phyloP scores from a whole-genome alignment of 2,888 invertebrate species.

The Allygus modestus region DNA sequence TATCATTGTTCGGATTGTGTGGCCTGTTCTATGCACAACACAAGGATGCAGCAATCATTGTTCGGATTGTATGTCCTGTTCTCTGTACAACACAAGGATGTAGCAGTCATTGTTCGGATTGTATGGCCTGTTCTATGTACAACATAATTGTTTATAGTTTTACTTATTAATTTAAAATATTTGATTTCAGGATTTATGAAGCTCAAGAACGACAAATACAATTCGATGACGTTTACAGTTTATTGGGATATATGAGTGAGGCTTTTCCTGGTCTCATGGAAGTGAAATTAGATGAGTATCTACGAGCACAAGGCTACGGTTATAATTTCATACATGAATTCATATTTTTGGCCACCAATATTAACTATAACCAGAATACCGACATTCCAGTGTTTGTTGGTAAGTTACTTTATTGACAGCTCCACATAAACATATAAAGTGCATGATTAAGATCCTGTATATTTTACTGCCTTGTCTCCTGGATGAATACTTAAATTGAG shows the following conservation, averaged over 20 bases:
- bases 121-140: too few species aligned
- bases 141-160: too few species aligned
- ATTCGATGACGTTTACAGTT: not conserved
- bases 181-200: slow-evolving; percentile 41
- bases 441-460: too few species aligned
- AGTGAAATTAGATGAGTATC: not conserved
- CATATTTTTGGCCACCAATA: slow-evolving; percentile 76
- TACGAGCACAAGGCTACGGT: slow-evolving; percentile 74
- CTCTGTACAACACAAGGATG: too few species aligned
- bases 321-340: slow-evolving; percentile 78
- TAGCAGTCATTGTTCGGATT: too few species aligned
- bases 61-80: too few species aligned
- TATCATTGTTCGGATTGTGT: too few species aligned
- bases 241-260: slow-evolving; percentile 6
- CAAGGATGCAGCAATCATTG: too few species aligned
- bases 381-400: slow-evolving; percentile 78
- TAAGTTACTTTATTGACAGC: slow-evolving; percentile 70
- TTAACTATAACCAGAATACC: slow-evolving; percentile 80
- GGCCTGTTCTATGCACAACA: too few species aligned
- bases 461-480: too few species aligned
- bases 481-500: too few species aligned
- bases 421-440: too few species aligned
- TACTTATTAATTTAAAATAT: not conserved
- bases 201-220: not conserved
- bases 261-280: slow-evolving; percentile 10